Evolutionary conservation across 1,140 invertebrate species (phyloP).

Genomic region (Acromyrmex echinatior): DNA sequence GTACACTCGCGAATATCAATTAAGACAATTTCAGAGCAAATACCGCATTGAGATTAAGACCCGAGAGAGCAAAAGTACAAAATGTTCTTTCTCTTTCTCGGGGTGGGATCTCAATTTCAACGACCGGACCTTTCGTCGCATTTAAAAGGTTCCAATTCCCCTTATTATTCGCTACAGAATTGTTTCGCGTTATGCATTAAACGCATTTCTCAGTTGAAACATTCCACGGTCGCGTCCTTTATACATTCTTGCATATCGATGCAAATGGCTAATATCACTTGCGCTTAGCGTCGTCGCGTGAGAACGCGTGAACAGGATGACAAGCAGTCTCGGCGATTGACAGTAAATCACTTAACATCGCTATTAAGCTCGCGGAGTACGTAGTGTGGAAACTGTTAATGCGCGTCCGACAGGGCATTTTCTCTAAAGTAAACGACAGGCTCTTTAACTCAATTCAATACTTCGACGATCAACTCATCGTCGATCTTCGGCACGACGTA

Average conservation of each 20-base stretch:
- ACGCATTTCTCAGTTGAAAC: neutral
- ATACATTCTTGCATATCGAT: too few relatives aligned
- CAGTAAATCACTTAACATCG: conserved; percentile 46
- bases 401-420: conserved; percentile 14
- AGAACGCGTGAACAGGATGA: conserved; percentile 35
- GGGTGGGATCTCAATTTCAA: neutral
- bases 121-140: neutral
- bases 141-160: neutral
- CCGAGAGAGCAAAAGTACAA: neutral
- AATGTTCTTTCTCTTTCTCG: neutral
- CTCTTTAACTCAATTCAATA: conserved; percentile 17
- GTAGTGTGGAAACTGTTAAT: conserved; percentile 22
- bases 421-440: neutral
- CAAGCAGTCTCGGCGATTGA: conserved; percentile 25
- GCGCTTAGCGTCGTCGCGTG: conserved; percentile 15
- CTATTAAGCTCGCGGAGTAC: conserved; percentile 12
- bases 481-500: conserved; percentile 17
- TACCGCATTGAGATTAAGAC: too few relatives aligned
- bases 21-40: too few relatives aligned
- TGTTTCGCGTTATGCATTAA: neutral
- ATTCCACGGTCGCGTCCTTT: neutral
- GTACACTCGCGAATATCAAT: too few relatives aligned
- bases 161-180: neutral
- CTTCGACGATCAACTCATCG: neutral
- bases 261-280: conserved; percentile 26